These are phyloP conservation scores for Acrocephalus kingi DNA, from an alignment of 2,113 vertebrate species.

Conservation along the genomic window DNA sequence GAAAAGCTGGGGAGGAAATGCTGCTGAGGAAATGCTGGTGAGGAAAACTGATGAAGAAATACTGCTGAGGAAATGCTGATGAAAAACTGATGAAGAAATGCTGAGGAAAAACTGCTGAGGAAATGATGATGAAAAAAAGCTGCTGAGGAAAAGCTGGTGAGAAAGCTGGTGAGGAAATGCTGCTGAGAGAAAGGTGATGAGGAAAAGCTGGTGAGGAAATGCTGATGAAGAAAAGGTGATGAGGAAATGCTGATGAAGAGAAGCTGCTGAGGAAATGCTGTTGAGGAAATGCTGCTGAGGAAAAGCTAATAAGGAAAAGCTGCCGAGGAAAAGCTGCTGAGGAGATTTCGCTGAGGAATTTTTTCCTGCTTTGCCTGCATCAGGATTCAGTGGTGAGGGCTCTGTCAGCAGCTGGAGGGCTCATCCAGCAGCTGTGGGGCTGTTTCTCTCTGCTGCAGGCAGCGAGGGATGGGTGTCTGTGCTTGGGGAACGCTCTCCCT, in stretches of 20 bases:
- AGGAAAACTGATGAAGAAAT: not conserved
- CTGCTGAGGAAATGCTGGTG: not conserved
- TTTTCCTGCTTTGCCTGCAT: not conserved
- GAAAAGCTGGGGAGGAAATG: not conserved
- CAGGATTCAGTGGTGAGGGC: not conserved
- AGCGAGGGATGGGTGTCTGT: not conserved
- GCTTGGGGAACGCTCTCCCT: constrained; percentile 3
- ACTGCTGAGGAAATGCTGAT: not conserved
- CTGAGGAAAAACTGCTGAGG: not conserved
- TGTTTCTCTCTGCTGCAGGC: not conserved
- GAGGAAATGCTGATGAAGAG: not conserved
- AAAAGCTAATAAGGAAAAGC: not conserved
- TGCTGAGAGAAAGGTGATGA: not conserved
- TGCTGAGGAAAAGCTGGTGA: not conserved
- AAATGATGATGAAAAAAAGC: not conserved
- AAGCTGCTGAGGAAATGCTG: fast-evolving
- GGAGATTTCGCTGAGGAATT: not conserved
- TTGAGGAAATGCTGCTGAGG: not conserved
- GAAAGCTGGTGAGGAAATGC: not conserved
- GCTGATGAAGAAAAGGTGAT: not conserved
- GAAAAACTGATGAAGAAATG: not conserved
- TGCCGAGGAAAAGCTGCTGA: not conserved
- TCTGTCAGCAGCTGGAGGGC: not conserved
- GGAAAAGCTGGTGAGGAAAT: not conserved
- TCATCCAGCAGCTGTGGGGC: not conserved